Percentiles rank a stretch among this genome's conserved stretches.
Conservation (phyloP, 2,888 invertebrate genomes). For the Liodrosophila aerea region DNA sequence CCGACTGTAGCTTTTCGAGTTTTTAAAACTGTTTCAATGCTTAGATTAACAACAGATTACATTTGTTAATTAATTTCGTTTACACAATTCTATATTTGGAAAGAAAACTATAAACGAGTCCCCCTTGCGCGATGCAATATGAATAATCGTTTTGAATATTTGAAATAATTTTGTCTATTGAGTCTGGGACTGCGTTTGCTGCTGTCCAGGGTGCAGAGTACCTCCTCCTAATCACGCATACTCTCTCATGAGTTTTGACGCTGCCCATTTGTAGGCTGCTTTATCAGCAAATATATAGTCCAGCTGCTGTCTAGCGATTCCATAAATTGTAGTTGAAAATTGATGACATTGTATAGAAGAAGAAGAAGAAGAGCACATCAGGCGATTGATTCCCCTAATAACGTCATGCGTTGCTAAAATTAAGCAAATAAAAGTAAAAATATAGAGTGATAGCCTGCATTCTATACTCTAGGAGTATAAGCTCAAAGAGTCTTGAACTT, state of each 20-base stretch:
- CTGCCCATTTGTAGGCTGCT: conserved; percentile 6
- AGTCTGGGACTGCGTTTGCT: not conserved
- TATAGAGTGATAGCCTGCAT: too few species aligned
- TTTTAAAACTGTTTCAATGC: too few species aligned
- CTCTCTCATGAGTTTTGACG: conserved; percentile 4
- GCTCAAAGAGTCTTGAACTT: not conserved
- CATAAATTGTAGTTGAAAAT: conserved; percentile 6
- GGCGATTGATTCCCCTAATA: conserved; percentile 28
- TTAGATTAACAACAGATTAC: too few species aligned
- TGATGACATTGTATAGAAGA: conserved; percentile 16
- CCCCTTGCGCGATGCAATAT: too few species aligned
- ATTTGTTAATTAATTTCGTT: too few species aligned
- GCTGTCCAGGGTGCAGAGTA: not conserved
- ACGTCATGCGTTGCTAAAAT: not conserved
- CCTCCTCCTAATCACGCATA: not conserved
- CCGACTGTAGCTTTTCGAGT: too few species aligned
- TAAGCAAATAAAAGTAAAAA: not conserved
- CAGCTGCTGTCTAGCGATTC: conserved; percentile 19
- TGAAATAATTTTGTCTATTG: too few species aligned
- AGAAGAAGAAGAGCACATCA: conserved; percentile 26
- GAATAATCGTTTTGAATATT: too few species aligned
- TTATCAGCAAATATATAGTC: conserved; percentile 14
- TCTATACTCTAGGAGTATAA: too few species aligned
- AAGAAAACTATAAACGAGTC: too few species aligned
- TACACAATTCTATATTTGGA: too few species aligned